Conservation (phyloP, 23 tunicate genomes). For the Ciona savignyi region DNA sequence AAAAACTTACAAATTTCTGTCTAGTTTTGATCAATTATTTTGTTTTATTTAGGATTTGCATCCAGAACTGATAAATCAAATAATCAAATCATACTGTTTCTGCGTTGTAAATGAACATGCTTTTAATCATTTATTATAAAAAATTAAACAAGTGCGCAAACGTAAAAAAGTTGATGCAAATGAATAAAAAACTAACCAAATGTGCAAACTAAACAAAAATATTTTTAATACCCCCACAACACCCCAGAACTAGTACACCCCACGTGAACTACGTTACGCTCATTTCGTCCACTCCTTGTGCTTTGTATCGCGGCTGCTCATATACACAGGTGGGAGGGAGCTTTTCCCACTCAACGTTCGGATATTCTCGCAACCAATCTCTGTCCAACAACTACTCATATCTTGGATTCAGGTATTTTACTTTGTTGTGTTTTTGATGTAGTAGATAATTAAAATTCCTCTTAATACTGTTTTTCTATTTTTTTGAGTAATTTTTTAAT, state of each 20-base stretch:
- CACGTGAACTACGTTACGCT: slow-evolving; percentile 34
- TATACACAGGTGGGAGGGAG: slow-evolving; percentile 67
- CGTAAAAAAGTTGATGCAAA: no score
- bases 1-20: no score
- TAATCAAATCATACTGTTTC: no score
- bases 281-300: slow-evolving; percentile 64
- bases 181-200: slow-evolving; percentile 40
- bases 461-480: not conserved
- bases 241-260: slow-evolving; percentile 15
- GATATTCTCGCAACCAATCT: slow-evolving; percentile 6
- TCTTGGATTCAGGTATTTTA: slow-evolving; percentile 60
- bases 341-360: slow-evolving; percentile 29
- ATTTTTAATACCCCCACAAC: no score
- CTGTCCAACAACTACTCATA: slow-evolving; percentile 45
- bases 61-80: no score
- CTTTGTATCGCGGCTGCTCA: slow-evolving; percentile 47
- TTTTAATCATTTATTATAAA: no score
- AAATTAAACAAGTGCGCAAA: no score
- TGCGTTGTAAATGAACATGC: no score
- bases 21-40: no score
- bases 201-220: no score
- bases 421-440: no score
- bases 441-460: slow-evolving; percentile 1
- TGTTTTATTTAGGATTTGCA: no score
- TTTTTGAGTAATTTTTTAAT: not conserved